phyloP scores from a whole-genome alignment of 37 sponge, comb jelly and placozoan species.

The Geodia barretti region DNA sequence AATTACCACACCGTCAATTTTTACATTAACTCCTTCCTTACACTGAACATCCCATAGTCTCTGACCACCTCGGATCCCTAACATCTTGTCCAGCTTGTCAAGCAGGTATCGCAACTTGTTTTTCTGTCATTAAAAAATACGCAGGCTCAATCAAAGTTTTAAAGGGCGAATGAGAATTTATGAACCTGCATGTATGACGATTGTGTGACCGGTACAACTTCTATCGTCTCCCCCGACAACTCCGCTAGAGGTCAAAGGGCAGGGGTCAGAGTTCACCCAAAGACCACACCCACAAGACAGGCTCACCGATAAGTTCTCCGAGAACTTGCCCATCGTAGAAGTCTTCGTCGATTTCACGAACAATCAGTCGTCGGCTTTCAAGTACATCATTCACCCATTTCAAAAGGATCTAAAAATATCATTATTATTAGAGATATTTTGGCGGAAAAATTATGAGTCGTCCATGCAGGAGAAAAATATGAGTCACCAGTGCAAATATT shows the following conservation, averaged over 20 bases:
- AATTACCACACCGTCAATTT: background rate
- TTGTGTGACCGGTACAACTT: conserved; percentile 47
- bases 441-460: too few relatives aligned
- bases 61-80: conserved; percentile 2
- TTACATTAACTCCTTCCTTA: conserved; percentile 11
- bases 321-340: conserved; percentile 95
- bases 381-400: conserved; percentile 93
- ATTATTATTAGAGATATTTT: too few relatives aligned
- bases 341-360: conserved; percentile 87
- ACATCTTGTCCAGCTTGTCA: conserved; percentile 50
- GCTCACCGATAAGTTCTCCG: conserved; percentile 88
- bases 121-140: background rate
- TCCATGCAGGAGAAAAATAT: too few relatives aligned
- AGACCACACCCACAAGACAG: conserved; percentile 4
- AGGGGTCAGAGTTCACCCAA: background rate
- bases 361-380: conserved; percentile 85
- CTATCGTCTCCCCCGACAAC: conserved; percentile 19
- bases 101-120: conserved; percentile 60
- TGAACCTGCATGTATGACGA: conserved; percentile 53
- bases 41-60: conserved; percentile 49
- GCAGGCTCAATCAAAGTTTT: background rate
- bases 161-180: too few relatives aligned
- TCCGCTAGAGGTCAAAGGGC: conserved; percentile 3
- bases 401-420: conserved; percentile 68
- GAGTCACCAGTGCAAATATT: too few relatives aligned